Conservation (phyloP, 2,888 invertebrate genomes). For the Athalia rosae region DNA sequence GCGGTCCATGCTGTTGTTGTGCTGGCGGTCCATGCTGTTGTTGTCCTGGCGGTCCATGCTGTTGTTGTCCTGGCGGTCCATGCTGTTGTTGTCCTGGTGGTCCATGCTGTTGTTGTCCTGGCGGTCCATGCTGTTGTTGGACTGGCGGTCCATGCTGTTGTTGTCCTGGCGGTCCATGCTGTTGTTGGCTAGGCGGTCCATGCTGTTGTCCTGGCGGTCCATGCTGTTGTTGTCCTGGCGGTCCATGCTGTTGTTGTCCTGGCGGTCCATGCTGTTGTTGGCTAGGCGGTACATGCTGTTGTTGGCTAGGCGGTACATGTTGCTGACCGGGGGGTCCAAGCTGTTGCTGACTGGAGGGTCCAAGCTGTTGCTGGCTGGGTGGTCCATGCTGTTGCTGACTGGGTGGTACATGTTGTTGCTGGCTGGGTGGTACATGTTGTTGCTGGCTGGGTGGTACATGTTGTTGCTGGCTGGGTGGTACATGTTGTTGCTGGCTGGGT, state of each 20-base stretch:
- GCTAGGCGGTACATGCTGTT: conserved; percentile 50
- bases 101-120: too few species aligned
- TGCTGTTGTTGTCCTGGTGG: conserved; percentile 14
- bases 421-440: conserved; percentile 50
- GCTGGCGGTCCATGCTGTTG: conserved; percentile 18
- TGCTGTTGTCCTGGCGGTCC: too few species aligned
- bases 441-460: conserved; percentile 47
- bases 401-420: conserved; percentile 52
- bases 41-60: conserved; percentile 2
- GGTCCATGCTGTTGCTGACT: conserved; percentile 58
- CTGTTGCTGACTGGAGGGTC: conserved; percentile 50
- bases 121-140: too few species aligned
- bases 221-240: too few species aligned
- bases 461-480: conserved; percentile 55
- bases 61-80: conserved; percentile 50
- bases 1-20: conserved; percentile 39
- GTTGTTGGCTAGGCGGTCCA: too few species aligned
- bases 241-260: too few species aligned
- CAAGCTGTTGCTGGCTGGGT: conserved; percentile 51
- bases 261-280: too few species aligned
- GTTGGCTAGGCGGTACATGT: conserved; percentile 54
- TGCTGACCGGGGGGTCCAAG: conserved; percentile 50
- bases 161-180: background rate
- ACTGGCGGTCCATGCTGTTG: too few species aligned
- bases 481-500: conserved; percentile 41